phyloP scores from a whole-genome alignment of 2,797 vertebrate genomes.

The Acanthurus lineatus region DNA sequence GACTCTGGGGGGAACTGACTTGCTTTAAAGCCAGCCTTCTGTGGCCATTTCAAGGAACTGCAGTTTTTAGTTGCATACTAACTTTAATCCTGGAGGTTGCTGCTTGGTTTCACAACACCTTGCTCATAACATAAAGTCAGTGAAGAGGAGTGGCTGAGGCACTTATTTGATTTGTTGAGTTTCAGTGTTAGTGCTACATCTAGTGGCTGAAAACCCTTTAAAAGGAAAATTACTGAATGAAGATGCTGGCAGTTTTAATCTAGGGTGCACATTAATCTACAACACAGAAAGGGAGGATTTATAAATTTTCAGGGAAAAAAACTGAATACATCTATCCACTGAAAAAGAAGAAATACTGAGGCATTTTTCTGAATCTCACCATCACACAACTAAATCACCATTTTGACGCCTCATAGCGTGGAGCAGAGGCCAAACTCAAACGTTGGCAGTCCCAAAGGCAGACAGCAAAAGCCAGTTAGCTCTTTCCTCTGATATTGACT shows the following conservation, averaged over 20 bases:
- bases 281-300: slow-evolving; percentile 60
- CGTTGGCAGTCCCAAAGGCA: slow-evolving; percentile 13
- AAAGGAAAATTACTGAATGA: slow-evolving; percentile 1
- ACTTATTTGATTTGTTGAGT: no score
- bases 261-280: slow-evolving; percentile 12
- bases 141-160: no score
- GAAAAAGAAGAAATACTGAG: not conserved
- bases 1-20: no score
- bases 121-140: no score
- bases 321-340: not conserved
- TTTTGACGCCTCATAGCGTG: slow-evolving; percentile 17
- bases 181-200: no score
- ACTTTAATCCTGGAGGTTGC: no score
- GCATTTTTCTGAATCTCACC: slow-evolving; percentile 5
- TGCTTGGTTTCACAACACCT: no score
- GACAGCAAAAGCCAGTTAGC: slow-evolving; percentile 36
- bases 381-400: slow-evolving; percentile 17
- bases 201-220: not conserved
- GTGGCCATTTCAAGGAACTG: no score
- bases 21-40: no score
- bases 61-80: no score
- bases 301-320: not conserved
- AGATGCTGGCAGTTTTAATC: slow-evolving; percentile 7
- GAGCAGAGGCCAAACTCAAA: slow-evolving; percentile 45
- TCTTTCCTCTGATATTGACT: slow-evolving; percentile 60